phyloP scores from a whole-genome alignment of 53 echinoderm and acorn worm species.

The Hippasteria phrygiana region DNA sequence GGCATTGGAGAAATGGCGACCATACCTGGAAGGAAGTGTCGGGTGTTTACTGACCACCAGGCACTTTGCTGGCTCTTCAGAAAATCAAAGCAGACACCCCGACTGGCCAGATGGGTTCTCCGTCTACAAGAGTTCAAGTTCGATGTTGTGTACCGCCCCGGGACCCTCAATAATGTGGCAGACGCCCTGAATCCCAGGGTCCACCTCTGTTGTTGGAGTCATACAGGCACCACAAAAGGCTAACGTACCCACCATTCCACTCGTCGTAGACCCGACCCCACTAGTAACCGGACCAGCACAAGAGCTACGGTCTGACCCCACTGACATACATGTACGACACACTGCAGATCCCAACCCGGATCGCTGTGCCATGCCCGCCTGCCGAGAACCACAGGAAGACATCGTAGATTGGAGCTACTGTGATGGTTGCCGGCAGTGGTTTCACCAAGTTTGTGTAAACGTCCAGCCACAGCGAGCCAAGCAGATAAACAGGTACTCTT shows the following conservation, averaged over 20 bases:
- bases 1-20: conserved; percentile 7
- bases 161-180: conserved; percentile 17
- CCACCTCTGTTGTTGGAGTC: too few relatives aligned
- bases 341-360: too few relatives aligned
- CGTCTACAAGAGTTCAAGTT: conserved; percentile 56
- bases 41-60: conserved; percentile 57
- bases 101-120: conserved; percentile 55
- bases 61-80: conserved; percentile 64
- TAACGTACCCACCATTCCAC: not conserved
- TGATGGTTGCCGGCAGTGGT: conserved; percentile 52
- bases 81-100: conserved; percentile 26
- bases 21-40: conserved; percentile 35
- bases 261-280: too few relatives aligned
- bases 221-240: too few relatives aligned
- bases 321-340: too few relatives aligned
- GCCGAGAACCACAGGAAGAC: conserved; percentile 47
- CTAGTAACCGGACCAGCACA: too few relatives aligned
- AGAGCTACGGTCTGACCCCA: too few relatives aligned
- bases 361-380: conserved; percentile 39
- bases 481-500: not conserved
- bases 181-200: conserved; percentile 16
- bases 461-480: not conserved
- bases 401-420: conserved; percentile 58
- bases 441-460: conserved; percentile 33
- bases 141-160: conserved; percentile 65